Evolutionary conservation across 2,888 invertebrate species (phyloP).

Genomic region (Diaphora mendica): DNA sequence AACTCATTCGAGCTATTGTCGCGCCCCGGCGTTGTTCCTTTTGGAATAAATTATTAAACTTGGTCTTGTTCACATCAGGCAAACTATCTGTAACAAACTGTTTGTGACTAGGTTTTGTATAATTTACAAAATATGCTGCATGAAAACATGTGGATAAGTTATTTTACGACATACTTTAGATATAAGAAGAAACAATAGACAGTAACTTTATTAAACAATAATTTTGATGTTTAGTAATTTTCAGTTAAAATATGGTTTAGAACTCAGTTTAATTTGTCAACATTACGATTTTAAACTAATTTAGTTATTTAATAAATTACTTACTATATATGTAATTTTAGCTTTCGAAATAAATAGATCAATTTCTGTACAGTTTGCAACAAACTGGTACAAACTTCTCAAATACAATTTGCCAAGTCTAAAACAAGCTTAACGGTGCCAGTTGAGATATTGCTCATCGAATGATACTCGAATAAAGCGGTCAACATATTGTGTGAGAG

Average conservation of each 20-base stretch:
- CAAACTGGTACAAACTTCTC: background rate
- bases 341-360: no score
- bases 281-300: no score
- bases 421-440: background rate
- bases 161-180: background rate
- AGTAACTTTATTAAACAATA: no score
- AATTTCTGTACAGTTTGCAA: background rate
- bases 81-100: background rate
- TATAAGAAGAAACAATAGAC: no score
- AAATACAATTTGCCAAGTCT: background rate
- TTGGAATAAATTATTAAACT: slow-evolving; percentile 6
- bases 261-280: no score
- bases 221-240: no score
- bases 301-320: no score
- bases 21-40: background rate
- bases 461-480: slow-evolving; percentile 6
- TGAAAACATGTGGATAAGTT: background rate
- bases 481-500: slow-evolving; percentile 1
- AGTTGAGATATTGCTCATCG: slow-evolving; percentile 6
- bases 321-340: no score
- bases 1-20: slow-evolving; percentile 13
- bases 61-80: background rate
- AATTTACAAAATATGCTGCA: background rate
- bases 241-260: no score
- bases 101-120: background rate